These are phyloP conservation scores for Eupleurogrammus muticus DNA, from an alignment of 2,797 vertebrate species.

Conservation along the genomic window DNA sequence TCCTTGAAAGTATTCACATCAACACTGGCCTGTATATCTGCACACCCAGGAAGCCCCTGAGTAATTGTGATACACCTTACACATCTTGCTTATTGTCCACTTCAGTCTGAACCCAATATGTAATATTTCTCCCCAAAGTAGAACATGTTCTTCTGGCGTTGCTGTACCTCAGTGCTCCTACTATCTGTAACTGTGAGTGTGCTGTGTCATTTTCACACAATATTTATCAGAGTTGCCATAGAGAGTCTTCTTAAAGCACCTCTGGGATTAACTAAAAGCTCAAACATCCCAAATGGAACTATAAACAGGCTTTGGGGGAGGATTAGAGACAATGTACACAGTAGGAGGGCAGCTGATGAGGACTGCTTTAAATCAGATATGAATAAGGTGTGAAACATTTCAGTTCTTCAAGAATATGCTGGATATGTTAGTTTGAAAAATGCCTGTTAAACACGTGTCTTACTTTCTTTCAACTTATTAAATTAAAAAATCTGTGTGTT, in stretches of 20 bases:
- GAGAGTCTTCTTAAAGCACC: constrained; percentile 69
- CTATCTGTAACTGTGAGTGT: constrained; percentile 32
- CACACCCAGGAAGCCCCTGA: constrained; percentile 10
- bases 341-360: constrained; percentile 58
- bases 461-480: neutral
- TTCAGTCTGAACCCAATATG: constrained; percentile 14
- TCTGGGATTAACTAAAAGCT: constrained; percentile 67
- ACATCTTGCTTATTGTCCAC: constrained; percentile 11
- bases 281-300: constrained; percentile 62
- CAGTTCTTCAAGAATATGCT: constrained; percentile 25
- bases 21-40: constrained; percentile 3
- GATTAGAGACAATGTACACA: constrained; percentile 70
- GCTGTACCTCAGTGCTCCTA: constrained; percentile 17
- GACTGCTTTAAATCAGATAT: constrained; percentile 66
- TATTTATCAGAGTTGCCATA: constrained; percentile 61
- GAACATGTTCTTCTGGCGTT: constrained; percentile 41
- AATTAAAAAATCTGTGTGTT: neutral
- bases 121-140: constrained; percentile 18
- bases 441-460: constrained; percentile 19
- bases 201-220: constrained; percentile 47
- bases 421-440: constrained; percentile 43
- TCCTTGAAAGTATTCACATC: neutral
- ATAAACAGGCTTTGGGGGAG: constrained; percentile 72
- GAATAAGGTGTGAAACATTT: constrained; percentile 60
- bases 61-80: constrained; percentile 1